Evolutionary conservation across 2,888 invertebrate genomes (phyloP), one percentile per base, ranked within the genome.

Genomic region (Sisyra nigra): DNA sequence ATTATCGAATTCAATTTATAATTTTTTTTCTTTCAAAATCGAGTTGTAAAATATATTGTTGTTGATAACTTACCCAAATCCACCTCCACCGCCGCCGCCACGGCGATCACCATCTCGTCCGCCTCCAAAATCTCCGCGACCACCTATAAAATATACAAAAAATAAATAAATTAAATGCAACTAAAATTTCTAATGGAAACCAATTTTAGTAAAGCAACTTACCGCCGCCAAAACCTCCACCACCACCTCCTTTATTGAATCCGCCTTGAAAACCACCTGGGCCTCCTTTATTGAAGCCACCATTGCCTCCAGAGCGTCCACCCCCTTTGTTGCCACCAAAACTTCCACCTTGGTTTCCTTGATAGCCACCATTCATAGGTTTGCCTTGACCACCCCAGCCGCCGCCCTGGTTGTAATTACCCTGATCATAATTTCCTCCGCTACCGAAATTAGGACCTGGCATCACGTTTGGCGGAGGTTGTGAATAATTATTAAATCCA

Each of bases 61-160:
- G 7, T 24, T 5, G 24, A 24, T 24, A 24, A 65, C 74, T 73
- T 61, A 74, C 74, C 74, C 72, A 62, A 63, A 73, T 58, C 69
- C 70, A 62, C 70, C 45, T 30, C 41, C 42, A 3, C 41, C 31
- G 33, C 44, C 43, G 14, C 40, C 30, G 2, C 35, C 35, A n/a
- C 34, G 14, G n/a, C 32, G 17, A n/a, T 15, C 11, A 6, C 42
- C 34, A n/a, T 51, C 52, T 31, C 51, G 47, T 11, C 51, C 49
- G 11, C 51, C 47, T 13, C 54, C 53, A 46, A 41, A 47, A 41
- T 41, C 50, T 40, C 48, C 47, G 44, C 51, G 51, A 24, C 24
- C 24, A 17, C 50, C 50, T 40, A 47, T 48, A 41, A 37, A 37
- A 17, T 39, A 4, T 2, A 19, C 8, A 9, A 39, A 38, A 17